A percentile compares a stretch with the other conserved stretches of the same genome.
Evolutionary conservation across 2,113 vertebrate species (phyloP).

Genomic region (Egretta garzetta): DNA sequence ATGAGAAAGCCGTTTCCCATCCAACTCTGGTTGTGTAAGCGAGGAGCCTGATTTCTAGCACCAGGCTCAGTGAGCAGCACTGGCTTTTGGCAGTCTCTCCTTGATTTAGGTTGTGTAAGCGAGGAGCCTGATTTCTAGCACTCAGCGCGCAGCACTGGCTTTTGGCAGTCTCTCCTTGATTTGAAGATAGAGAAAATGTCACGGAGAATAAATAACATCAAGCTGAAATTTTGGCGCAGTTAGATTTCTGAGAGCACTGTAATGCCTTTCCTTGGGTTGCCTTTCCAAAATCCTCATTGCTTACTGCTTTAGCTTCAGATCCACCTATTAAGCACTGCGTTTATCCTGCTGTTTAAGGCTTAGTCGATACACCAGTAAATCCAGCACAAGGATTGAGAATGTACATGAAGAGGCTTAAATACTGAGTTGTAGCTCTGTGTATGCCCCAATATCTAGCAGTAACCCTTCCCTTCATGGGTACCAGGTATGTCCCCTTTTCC

Average conservation of each 20-base stretch:
- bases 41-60: not conserved
- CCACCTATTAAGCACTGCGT: not conserved
- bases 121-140: not conserved
- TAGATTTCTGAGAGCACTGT: not conserved
- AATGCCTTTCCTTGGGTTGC: not conserved
- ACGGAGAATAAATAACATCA: conserved; percentile 4
- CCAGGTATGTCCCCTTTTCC: not conserved
- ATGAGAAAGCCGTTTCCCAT: not conserved
- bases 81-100: not conserved
- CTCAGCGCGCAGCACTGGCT: not conserved
- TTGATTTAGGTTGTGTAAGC: not conserved
- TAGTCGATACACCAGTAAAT: not conserved
- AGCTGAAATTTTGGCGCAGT: not conserved
- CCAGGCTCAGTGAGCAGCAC: not conserved
- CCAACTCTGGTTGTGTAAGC: not conserved
- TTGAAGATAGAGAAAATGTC: conserved; percentile 26
- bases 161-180: conserved; percentile 3
- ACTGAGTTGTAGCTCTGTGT: not conserved
- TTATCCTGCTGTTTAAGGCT: not conserved
- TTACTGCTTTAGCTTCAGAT: not conserved
- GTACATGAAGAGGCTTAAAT: not conserved
- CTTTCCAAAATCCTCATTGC: not conserved
- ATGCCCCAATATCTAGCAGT: not conserved
- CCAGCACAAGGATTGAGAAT: not conserved
- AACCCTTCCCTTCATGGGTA: not conserved